These are phyloP conservation scores for Zaprionus lachaisei DNA, from an alignment of 1,140 invertebrate species.

Conservation along the genomic window DNA sequence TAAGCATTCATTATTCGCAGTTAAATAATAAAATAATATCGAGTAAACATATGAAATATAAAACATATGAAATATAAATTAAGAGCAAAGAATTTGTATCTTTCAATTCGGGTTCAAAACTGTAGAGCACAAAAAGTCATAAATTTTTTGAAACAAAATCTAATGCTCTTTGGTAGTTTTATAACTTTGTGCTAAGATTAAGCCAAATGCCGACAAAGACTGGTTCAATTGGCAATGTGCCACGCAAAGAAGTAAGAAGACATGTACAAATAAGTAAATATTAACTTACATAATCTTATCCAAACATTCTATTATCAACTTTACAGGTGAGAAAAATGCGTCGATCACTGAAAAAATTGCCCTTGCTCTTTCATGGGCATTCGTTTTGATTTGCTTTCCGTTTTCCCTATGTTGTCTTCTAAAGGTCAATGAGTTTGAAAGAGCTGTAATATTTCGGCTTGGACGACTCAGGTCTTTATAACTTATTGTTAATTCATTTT, in stretches of 20 bases:
- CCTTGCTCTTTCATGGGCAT: slow-evolving; percentile 89
- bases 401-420: slow-evolving; percentile 93
- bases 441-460: slow-evolving; percentile 94
- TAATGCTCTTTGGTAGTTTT: background rate
- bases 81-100: background rate
- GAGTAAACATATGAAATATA: background rate
- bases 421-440: slow-evolving; percentile 88
- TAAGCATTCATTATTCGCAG: background rate
- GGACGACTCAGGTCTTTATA: slow-evolving; percentile 89
- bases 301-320: background rate
- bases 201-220: background rate
- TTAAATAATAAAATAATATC: background rate
- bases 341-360: slow-evolving; percentile 88
- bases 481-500: background rate
- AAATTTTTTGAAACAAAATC: too few species aligned
- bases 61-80: background rate
- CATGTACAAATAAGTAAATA: slow-evolving; percentile 27
- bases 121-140: too few species aligned
- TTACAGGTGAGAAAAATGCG: slow-evolving; percentile 35
- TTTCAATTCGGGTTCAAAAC: too few species aligned
- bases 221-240: background rate
- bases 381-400: slow-evolving; percentile 91
- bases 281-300: background rate
- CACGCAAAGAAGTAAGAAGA: slow-evolving; percentile 13
- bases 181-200: background rate